Base-by-base conservation (phyloP, 2,113 vertebrate species). In the Pseudorhombus dupliciocellatus region DNA sequence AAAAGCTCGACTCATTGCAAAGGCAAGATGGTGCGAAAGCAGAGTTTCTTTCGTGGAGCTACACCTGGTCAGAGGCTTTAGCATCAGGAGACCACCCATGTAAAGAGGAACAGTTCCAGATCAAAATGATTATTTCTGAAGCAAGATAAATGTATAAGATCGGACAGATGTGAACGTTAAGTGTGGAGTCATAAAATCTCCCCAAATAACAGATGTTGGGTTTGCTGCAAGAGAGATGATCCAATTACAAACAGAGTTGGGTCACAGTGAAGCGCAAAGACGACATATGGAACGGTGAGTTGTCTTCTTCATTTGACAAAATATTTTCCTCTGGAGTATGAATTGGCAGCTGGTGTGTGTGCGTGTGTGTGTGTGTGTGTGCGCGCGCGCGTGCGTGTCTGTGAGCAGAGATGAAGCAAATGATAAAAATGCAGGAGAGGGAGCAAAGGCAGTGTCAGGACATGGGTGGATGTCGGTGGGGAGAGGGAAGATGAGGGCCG, bases 191-290 rank as follows among this genome's bases (percentile, higher is more conserved):
- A 12, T 59, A 22, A 78, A 69, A 72, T 55, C 42, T 11, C 40
- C n/a, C 18, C n/a, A 37, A 72, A 83, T 74, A 78, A 84, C 84
- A 86, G 70, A 75, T 78, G 63, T 44, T 77, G 0, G 26, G 16
- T 65, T 77, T 83, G 42, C 77, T 80, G 66, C 66, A 25, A 75
- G 74, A 75, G 70, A 80, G 54, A 57, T 69, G 81, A 80, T 72
- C 58, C 74, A 72, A 64, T 77, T 68, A 76, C 18, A 30, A 77
- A 57, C 57, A 52, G 61, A 11, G 31, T 56, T 30, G 15, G 25
- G 34, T 55, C 55, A 83, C 83, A 72, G 26, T 9, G 69, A 73
- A 66, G 75, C 52, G 42, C 58, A 76, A 48, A 70, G 44, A 77
- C 12, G 9, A 67, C 80, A 82, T 80, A 83, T 75, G 79, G 79